Percentiles rank a stretch among this genome's conserved stretches.
phyloP scores from a whole-genome alignment of 1,140 invertebrate species.

The Lasioglossum albipes region DNA sequence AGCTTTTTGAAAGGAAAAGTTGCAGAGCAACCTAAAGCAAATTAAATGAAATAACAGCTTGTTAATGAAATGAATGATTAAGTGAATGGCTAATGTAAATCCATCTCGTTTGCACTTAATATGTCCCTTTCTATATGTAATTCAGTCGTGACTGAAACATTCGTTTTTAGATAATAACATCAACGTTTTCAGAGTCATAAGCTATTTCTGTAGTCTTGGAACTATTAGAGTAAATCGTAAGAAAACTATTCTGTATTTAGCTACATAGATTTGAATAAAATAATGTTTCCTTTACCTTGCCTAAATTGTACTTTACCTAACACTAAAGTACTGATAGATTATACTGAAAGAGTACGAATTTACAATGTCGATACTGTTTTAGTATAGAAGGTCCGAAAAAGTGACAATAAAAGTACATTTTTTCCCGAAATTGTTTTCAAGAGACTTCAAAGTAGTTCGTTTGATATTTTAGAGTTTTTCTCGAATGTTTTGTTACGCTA shows the following conservation, averaged over 20 bases:
- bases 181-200: neutral
- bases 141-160: neutral
- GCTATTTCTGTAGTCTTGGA: slow-evolving; percentile 18
- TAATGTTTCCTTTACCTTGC: neutral
- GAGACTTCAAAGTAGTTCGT: no score
- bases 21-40: slow-evolving; percentile 61
- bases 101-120: neutral
- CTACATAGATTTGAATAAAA: slow-evolving; percentile 11
- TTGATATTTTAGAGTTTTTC: no score
- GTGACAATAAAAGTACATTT: no score
- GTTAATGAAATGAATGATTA: neutral
- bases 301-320: no score
- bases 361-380: no score
- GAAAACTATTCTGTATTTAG: slow-evolving; percentile 19
- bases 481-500: no score
- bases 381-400: no score
- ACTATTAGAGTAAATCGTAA: neutral
- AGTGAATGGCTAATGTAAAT: neutral
- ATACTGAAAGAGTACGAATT: no score
- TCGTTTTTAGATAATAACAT: neutral
- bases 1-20: slow-evolving; percentile 83
- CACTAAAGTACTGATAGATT: no score
- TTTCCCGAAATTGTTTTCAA: no score
- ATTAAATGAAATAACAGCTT: slow-evolving; percentile 24
- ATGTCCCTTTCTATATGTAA: neutral